A percentile compares a stretch with the other conserved stretches of the same genome.
These are phyloP conservation scores for Tuta absoluta DNA, from an alignment of 2,888 invertebrate genomes.

Conservation along the genomic window DNA sequence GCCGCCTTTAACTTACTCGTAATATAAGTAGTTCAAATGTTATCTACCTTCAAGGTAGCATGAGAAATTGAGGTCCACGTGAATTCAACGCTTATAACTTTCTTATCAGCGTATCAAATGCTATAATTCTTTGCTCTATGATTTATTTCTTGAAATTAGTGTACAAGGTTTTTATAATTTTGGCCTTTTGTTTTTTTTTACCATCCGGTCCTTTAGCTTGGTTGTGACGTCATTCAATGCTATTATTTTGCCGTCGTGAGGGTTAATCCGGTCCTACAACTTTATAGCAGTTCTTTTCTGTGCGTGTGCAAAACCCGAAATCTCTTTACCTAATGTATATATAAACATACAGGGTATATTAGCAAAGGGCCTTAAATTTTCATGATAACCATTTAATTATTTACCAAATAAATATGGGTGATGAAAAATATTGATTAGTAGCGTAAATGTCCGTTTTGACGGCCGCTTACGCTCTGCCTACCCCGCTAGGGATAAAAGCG, in stretches of 20 bases:
- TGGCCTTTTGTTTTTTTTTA: neutral
- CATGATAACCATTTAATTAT: too few species aligned
- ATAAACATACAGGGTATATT: too few species aligned
- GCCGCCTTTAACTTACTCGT: neutral
- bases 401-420: too few species aligned
- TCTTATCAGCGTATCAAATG: constrained; percentile 22
- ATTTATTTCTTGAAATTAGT: constrained; percentile 13
- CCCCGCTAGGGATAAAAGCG: too few species aligned
- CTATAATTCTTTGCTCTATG: constrained; percentile 4
- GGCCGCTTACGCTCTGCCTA: too few species aligned
- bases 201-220: neutral
- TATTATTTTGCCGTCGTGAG: constrained; percentile 3
- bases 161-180: constrained; percentile 7
- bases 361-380: too few species aligned
- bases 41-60: constrained; percentile 16
- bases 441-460: too few species aligned
- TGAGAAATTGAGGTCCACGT: constrained; percentile 22
- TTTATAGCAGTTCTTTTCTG: neutral
- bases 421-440: too few species aligned
- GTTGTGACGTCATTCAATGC: constrained; percentile 17
- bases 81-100: constrained; percentile 16
- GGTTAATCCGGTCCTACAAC: constrained; percentile 13
- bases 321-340: too few species aligned
- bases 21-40: neutral
- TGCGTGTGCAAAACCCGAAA: neutral